These are phyloP conservation scores for Salvelinus namaycush DNA, from an alignment of 2,113 vertebrate species.

Conservation along the genomic window DNA sequence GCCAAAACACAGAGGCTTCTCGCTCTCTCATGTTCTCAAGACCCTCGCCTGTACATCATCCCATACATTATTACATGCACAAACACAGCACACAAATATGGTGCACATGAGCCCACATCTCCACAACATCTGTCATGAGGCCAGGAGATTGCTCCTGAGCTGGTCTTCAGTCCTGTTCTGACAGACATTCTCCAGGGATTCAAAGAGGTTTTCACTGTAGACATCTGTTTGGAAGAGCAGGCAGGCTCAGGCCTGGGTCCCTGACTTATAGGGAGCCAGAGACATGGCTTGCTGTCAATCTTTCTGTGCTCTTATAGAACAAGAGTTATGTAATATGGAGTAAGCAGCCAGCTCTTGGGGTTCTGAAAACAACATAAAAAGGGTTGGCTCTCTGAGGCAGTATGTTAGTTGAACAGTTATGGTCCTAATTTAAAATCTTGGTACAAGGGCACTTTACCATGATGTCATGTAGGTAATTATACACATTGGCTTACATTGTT, in stretches of 20 bases:
- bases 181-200: constrained; percentile 20
- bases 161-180: neutral
- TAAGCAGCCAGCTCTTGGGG: neutral
- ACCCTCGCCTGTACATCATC: no score
- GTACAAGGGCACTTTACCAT: neutral
- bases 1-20: no score
- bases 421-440: neutral
- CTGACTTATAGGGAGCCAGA: constrained; percentile 18
- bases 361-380: neutral
- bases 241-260: constrained; percentile 5
- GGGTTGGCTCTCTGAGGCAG: neutral
- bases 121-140: constrained; percentile 1
- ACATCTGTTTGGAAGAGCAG: constrained; percentile 25
- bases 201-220: constrained; percentile 9
- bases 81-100: neutral
- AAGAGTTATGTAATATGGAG: neutral
- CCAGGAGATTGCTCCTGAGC: neutral
- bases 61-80: neutral
- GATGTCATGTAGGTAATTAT: constrained; percentile 13
- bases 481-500: no score
- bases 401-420: neutral
- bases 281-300: neutral
- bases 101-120: constrained; percentile 13
- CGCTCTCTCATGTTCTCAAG: no score
- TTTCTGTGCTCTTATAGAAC: neutral